phyloP scores from a whole-genome alignment of 1,140 invertebrate genomes.

The Heterodera schachtii region DNA sequence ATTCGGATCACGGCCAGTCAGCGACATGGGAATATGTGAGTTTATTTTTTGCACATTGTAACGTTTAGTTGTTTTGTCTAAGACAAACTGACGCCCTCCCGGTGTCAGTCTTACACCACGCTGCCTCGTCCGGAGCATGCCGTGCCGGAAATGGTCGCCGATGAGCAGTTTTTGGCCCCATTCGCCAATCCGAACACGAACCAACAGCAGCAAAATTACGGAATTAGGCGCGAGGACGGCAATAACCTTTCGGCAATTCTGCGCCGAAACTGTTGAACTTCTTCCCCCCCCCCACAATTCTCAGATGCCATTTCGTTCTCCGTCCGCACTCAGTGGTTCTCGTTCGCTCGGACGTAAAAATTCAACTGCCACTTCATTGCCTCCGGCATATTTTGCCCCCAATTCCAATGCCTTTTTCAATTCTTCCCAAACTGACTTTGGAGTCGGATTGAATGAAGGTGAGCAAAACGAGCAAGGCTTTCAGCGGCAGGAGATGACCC shows the following conservation, averaged over 20 bases:
- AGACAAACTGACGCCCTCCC: constrained; percentile 37
- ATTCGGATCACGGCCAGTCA: constrained; percentile 35
- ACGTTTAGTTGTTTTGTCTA: no score
- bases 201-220: constrained; percentile 8
- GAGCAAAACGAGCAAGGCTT: neutral
- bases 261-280: neutral
- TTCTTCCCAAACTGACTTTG: constrained; percentile 12
- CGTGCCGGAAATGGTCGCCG: constrained; percentile 35
- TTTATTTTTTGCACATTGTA: neutral
- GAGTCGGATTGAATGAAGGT: constrained; percentile 1
- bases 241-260: constrained; percentile 19
- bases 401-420: constrained; percentile 3
- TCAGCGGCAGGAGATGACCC: constrained; percentile 12
- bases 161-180: constrained; percentile 1
- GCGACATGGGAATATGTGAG: constrained; percentile 49
- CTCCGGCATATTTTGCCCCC: neutral
- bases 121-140: constrained; percentile 46
- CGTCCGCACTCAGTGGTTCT: constrained; percentile 11
- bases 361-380: constrained; percentile 14
- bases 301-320: constrained; percentile 13
- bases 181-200: constrained; percentile 7
- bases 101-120: constrained; percentile 50
- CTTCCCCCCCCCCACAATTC: neutral
- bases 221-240: neutral
- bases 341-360: constrained; percentile 23